Percentiles rank a stretch among this genome's conserved stretches.
Conservation (phyloP, 2,113 vertebrate species). For the Xenotilapia caudafasciata region DNA sequence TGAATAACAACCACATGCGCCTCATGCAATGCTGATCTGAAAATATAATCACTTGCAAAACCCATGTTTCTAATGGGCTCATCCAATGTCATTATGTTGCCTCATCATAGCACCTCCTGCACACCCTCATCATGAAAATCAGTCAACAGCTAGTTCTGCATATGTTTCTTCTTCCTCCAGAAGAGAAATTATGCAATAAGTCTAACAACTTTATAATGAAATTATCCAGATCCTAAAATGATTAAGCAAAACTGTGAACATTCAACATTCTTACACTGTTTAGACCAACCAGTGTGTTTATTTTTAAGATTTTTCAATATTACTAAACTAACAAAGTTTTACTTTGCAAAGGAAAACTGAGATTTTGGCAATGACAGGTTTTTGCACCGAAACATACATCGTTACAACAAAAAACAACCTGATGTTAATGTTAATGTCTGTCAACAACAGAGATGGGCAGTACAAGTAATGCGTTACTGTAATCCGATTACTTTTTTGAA, state of each 20-base stretch:
- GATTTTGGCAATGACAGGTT: background rate
- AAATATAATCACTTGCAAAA: background rate
- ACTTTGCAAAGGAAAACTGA: accelerated
- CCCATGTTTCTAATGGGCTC: background rate
- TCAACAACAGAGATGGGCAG: background rate
- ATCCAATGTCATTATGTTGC: background rate
- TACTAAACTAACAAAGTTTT: background rate
- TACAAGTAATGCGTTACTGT: background rate
- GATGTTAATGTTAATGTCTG: background rate
- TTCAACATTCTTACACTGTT: background rate
- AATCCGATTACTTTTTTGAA: background rate
- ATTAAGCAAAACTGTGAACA: background rate
- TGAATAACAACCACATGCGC: background rate
- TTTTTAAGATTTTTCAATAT: background rate
- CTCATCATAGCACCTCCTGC: background rate
- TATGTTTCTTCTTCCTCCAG: background rate
- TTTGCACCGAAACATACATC: background rate
- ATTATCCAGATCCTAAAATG: background rate
- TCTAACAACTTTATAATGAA: background rate
- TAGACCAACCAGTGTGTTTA: background rate
- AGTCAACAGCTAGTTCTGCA: background rate
- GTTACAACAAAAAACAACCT: background rate
- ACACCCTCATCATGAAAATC: background rate
- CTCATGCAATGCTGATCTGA: background rate
- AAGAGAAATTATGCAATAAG: background rate